Conservation (phyloP, 1,140 invertebrate genomes). For the Ips typographus region DNA sequence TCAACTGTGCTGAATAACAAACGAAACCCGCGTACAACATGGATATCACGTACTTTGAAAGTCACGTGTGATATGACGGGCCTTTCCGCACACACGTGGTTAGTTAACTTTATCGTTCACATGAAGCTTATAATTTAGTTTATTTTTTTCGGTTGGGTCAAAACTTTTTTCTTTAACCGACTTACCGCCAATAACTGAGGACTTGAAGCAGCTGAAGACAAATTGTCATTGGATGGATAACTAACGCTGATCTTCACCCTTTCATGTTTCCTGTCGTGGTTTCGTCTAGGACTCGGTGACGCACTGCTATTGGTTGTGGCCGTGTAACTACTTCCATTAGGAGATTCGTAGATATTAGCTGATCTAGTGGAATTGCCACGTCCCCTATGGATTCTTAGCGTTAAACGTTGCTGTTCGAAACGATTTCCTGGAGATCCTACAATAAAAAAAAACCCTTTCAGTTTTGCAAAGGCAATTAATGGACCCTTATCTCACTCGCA, state of each 20-base stretch:
- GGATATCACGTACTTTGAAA: too few species aligned
- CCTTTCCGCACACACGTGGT: too few species aligned
- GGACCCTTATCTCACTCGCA: too few species aligned
- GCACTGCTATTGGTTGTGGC: constrained; percentile 58
- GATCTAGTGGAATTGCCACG: constrained; percentile 60
- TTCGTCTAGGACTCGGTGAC: constrained; percentile 60
- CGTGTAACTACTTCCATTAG: constrained; percentile 61
- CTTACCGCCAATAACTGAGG: constrained; percentile 42
- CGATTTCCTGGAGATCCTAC: constrained; percentile 58
- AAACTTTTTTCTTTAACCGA: constrained; percentile 2
- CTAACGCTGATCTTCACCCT: constrained; percentile 81
- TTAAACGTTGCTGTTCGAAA: constrained; percentile 84
- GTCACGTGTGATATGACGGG: too few species aligned
- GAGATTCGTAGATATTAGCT: constrained; percentile 54
- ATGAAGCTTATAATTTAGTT: background rate
- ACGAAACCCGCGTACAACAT: too few species aligned
- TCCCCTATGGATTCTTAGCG: constrained; percentile 88
- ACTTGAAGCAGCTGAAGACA: constrained; percentile 58
- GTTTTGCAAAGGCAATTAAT: too few species aligned
- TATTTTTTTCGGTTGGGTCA: background rate
- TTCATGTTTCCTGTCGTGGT: constrained; percentile 64
- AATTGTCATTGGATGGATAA: constrained; percentile 75
- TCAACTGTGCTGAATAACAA: too few species aligned
- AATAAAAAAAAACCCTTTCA: constrained; percentile 8
- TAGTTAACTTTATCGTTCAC: background rate